These are phyloP conservation scores for Eubasilissa splendida DNA, from an alignment of 2,888 invertebrate species.

Conservation along the genomic window DNA sequence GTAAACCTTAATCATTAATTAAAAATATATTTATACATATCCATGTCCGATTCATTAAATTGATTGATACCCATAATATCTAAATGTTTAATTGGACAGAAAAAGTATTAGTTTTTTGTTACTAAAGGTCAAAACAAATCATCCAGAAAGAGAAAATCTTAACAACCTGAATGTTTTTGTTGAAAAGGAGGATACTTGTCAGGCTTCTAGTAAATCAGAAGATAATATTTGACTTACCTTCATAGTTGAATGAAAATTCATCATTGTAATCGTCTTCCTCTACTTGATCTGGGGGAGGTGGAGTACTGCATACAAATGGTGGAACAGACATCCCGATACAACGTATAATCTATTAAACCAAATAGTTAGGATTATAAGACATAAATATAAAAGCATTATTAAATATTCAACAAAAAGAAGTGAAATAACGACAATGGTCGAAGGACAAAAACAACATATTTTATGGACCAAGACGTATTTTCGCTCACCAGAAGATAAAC, in stretches of 20 bases:
- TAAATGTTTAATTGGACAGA: no score
- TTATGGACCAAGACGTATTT: neutral
- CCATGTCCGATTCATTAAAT: no score
- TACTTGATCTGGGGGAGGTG: slow-evolving; percentile 76
- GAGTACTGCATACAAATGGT: slow-evolving; percentile 78
- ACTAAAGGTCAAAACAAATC: no score
- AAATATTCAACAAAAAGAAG: slow-evolving; percentile 25
- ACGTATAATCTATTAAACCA: slow-evolving; percentile 25
- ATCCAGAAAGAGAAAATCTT: no score
- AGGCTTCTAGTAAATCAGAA: no score
- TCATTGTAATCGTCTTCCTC: slow-evolving; percentile 74
- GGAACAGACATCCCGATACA: slow-evolving; percentile 73
- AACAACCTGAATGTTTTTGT: no score
- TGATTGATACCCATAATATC: no score
- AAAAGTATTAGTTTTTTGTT: no score
- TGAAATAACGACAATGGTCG: slow-evolving; percentile 24
- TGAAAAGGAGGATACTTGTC: no score
- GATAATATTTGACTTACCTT: slow-evolving; percentile 63
- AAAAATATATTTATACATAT: no score
- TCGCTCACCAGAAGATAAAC: slow-evolving; percentile 19
- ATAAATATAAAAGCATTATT: neutral
- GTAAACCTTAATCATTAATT: no score
- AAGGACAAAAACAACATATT: slow-evolving; percentile 42
- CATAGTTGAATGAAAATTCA: slow-evolving; percentile 68
- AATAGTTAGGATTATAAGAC: slow-evolving; percentile 9